These are phyloP conservation scores for Actinernus sp. DNA, from an alignment of 92 coral and sea anemone species.

Conservation along the genomic window DNA sequence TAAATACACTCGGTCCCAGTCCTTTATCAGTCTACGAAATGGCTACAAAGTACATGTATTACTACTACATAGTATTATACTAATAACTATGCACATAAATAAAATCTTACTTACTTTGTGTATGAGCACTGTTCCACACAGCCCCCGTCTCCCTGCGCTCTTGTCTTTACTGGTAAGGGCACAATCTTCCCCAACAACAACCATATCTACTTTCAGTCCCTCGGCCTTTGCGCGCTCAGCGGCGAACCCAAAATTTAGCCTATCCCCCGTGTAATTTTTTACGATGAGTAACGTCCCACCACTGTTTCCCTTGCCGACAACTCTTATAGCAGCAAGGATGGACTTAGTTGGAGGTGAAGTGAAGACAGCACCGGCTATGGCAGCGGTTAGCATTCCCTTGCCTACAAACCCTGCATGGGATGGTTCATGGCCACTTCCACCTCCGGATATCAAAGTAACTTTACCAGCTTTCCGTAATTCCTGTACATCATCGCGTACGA, in stretches of 20 bases:
- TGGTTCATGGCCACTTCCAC: slow-evolving; percentile 99
- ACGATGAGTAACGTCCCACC: slow-evolving; percentile 93
- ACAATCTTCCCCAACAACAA: slow-evolving; percentile 95
- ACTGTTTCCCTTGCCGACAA: slow-evolving; percentile 79
- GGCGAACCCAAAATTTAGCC: slow-evolving; percentile 96
- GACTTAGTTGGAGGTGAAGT: slow-evolving; percentile 97
- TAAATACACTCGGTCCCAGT: no score
- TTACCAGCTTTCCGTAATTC: slow-evolving; percentile 74
- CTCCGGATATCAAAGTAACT: slow-evolving; percentile 92
- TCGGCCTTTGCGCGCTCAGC: slow-evolving; percentile 95
- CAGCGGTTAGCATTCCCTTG: slow-evolving; percentile 95
- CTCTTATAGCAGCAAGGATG: slow-evolving; percentile 92
- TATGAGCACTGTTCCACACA: slow-evolving; percentile 95
- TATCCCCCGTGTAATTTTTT: slow-evolving; percentile 97
- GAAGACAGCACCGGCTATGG: slow-evolving; percentile 94
- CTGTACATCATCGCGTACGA: slow-evolving; percentile 79
- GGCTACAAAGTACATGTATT: no score
- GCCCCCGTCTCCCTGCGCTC: slow-evolving; percentile 97
- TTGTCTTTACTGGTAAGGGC: slow-evolving; percentile 94
- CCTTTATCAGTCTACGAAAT: no score
- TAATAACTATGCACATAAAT: no score
- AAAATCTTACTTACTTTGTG: slow-evolving; percentile 76
- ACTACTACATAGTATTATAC: no score
- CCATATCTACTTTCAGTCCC: slow-evolving; percentile 93
- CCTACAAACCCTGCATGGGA: slow-evolving; percentile 96